Evolutionary conservation across 2,888 invertebrate species (phyloP).

Genomic region (Scaptomyza tumidula): DNA sequence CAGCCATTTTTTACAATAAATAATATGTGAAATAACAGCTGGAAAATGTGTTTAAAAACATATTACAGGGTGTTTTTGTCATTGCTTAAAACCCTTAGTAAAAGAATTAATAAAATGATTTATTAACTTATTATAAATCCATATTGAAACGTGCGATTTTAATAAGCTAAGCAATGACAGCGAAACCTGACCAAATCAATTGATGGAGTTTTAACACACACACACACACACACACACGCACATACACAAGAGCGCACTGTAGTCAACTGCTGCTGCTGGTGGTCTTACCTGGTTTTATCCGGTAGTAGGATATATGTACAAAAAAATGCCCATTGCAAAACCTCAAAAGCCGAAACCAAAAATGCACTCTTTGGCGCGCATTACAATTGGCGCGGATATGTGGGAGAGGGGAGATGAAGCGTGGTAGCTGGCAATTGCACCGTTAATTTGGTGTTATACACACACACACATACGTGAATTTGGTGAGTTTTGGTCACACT

Average conservation of each 20-base stretch:
- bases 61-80: no score
- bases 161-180: constrained; percentile 1
- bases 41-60: no score
- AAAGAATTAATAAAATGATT: no score
- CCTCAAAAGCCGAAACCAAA: constrained; percentile 73
- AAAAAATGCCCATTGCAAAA: constrained; percentile 35
- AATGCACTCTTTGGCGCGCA: constrained; percentile 58
- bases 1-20: neutral
- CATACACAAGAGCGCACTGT: constrained; percentile 4
- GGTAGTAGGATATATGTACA: constrained; percentile 1
- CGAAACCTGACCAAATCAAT: neutral
- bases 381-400: constrained; percentile 18
- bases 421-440: constrained; percentile 57
- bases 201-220: neutral
- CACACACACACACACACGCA: constrained; percentile 3
- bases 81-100: no score
- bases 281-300: constrained; percentile 4
- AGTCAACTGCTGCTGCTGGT: constrained; percentile 15
- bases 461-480: constrained; percentile 13
- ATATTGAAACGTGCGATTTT: neutral
- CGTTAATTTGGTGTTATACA: constrained; percentile 69
- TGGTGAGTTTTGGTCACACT: constrained; percentile 39
- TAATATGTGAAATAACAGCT: neutral
- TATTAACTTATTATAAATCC: neutral
- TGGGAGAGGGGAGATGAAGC: neutral